These are phyloP conservation scores for Rhynchophorus ferrugineus DNA, from an alignment of 1,140 invertebrate species.

Conservation along the genomic window DNA sequence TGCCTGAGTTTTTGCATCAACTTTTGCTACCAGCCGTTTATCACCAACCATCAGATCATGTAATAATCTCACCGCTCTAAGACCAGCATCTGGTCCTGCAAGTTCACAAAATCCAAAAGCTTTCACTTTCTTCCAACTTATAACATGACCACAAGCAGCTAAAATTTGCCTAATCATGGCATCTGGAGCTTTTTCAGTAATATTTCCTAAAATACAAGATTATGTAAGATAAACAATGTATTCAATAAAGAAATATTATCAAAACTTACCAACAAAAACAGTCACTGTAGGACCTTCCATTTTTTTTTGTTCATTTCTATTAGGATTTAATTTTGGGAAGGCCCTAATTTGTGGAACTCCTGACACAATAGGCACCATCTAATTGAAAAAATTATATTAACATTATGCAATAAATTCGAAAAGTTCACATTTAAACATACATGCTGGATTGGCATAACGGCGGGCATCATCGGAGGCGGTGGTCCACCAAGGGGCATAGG, in stretches of 20 bases:
- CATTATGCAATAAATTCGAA: slow-evolving; percentile 8
- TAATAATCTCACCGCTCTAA: slow-evolving; percentile 86
- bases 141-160: slow-evolving; percentile 81
- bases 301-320: slow-evolving; percentile 41
- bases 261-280: slow-evolving; percentile 74
- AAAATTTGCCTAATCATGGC: slow-evolving; percentile 90
- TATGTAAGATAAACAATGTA: not conserved
- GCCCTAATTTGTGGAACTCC: slow-evolving; percentile 39
- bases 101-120: slow-evolving; percentile 99
- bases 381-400: slow-evolving; percentile 18
- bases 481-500: slow-evolving; percentile 44
- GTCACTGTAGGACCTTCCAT: slow-evolving; percentile 82
- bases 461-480: slow-evolving; percentile 43
- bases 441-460: slow-evolving; percentile 46
- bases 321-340: slow-evolving; percentile 37
- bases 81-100: slow-evolving; percentile 86
- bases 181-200: slow-evolving; percentile 91
- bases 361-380: slow-evolving; percentile 47
- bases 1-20: slow-evolving; percentile 96
- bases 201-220: slow-evolving; percentile 67
- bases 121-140: slow-evolving; percentile 96
- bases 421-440: slow-evolving; percentile 37
- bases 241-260: not conserved
- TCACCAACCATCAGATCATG: slow-evolving; percentile 92
- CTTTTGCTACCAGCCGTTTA: slow-evolving; percentile 90